These are phyloP conservation scores for Nothobranchius kuhntae DNA, from an alignment of 2,113 vertebrate genomes.

Conservation along the genomic window DNA sequence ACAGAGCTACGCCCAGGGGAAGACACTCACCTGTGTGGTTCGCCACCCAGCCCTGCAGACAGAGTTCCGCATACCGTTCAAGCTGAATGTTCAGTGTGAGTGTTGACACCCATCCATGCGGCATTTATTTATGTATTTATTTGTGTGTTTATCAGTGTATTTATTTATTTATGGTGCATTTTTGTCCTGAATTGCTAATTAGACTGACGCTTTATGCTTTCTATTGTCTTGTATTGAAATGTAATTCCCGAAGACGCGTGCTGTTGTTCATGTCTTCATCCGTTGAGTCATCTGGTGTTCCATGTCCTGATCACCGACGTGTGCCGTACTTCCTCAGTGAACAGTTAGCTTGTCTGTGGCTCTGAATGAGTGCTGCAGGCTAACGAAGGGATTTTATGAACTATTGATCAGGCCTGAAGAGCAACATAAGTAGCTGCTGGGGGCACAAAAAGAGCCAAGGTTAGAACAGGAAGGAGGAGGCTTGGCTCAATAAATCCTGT, in stretches of 20 bases:
- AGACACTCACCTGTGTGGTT: constrained; percentile 89
- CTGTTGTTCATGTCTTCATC: too few relatives aligned
- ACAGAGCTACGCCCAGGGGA: constrained; percentile 86
- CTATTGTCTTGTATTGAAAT: too few relatives aligned
- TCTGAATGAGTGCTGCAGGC: constrained; percentile 55
- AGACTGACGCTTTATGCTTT: too few relatives aligned
- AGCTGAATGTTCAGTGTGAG: constrained; percentile 93
- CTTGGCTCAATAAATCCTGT: constrained; percentile 70
- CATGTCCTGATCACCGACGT: constrained; percentile 57
- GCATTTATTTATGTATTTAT: background rate
- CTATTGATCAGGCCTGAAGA: constrained; percentile 75
- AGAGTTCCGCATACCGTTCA: constrained; percentile 85
- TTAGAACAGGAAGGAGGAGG: constrained; percentile 60
- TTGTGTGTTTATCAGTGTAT: background rate
- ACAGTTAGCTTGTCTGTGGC: constrained; percentile 45
- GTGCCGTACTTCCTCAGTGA: constrained; percentile 54
- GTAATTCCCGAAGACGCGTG: too few relatives aligned
- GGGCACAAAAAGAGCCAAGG: constrained; percentile 46
- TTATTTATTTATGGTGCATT: background rate
- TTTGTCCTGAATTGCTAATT: too few relatives aligned
- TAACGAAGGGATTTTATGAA: constrained; percentile 79
- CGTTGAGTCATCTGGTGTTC: constrained; percentile 6
- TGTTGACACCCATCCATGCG: constrained; percentile 27
- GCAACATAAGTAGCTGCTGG: constrained; percentile 49
- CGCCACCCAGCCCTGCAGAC: constrained; percentile 89